Percentiles rank a stretch among this genome's conserved stretches.
phyloP scores from a whole-genome alignment of 2,113 vertebrate genomes.

The Podiceps cristatus region DNA sequence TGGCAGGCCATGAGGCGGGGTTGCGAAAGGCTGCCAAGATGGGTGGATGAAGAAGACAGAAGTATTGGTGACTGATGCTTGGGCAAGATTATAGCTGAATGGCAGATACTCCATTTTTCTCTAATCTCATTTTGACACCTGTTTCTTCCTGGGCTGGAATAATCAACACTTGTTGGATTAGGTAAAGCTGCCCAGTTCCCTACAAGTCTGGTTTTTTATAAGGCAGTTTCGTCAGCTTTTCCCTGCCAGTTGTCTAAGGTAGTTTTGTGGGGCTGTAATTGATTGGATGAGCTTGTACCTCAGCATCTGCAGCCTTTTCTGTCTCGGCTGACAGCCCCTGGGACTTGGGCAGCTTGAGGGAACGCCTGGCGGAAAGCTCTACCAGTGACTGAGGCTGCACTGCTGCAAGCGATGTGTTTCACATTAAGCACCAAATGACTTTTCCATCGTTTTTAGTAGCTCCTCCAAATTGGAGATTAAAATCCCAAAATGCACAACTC shows the following conservation, averaged over 20 bases:
- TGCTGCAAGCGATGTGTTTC: neutral
- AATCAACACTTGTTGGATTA: neutral
- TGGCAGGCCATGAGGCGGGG: neutral
- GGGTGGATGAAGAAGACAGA: conserved; percentile 3
- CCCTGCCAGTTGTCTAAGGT: neutral
- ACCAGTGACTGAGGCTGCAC: neutral
- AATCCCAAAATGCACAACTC: neutral
- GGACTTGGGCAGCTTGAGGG: neutral
- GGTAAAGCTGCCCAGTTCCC: neutral
- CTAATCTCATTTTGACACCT: neutral
- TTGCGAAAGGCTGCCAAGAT: conserved; percentile 13
- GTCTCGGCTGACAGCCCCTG: neutral
- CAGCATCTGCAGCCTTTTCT: neutral
- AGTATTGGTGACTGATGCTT: neutral
- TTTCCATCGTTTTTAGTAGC: neutral
- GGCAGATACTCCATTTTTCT: neutral
- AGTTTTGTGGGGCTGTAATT: neutral
- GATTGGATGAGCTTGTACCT: neutral
- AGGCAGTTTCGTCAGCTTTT: neutral
- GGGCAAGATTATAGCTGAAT: neutral
- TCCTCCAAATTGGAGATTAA: neutral
- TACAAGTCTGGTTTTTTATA: neutral
- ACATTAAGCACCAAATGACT: neutral
- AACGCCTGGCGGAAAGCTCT: neutral
- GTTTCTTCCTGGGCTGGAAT: neutral